Percentiles rank a stretch among this genome's conserved stretches.
Evolutionary conservation across 2,888 invertebrate genomes (phyloP).

Genomic region (Tetrapedia diversipes): DNA sequence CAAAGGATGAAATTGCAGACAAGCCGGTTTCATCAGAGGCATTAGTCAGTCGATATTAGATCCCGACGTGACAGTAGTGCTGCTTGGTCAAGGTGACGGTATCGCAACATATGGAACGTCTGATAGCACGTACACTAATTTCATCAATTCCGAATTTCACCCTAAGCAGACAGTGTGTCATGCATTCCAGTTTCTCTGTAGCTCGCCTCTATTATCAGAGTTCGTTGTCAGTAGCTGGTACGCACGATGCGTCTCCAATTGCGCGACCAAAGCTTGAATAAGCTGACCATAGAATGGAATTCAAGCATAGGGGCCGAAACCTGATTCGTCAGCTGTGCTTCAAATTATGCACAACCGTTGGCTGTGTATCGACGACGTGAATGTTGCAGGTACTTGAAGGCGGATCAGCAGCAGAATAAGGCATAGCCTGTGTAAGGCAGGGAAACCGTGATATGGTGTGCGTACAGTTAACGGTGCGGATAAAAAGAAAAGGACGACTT

Average conservation of each 20-base stretch:
- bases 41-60: slow-evolving; percentile 49
- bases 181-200: slow-evolving; percentile 49
- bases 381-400: slow-evolving; percentile 36
- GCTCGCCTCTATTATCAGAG: slow-evolving; percentile 64
- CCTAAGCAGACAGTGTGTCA: slow-evolving; percentile 47
- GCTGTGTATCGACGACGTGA: slow-evolving; percentile 30
- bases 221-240: slow-evolving; percentile 66
- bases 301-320: slow-evolving; percentile 34
- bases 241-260: slow-evolving; percentile 63
- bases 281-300: slow-evolving; percentile 63
- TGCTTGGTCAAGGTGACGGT: slow-evolving; percentile 13
- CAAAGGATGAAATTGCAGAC: slow-evolving; percentile 57
- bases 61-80: slow-evolving; percentile 36
- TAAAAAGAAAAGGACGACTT: no score
- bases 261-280: slow-evolving; percentile 60
- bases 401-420: neutral
- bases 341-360: slow-evolving; percentile 56
- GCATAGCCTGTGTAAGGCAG: slow-evolving; percentile 11
- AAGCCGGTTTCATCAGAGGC: slow-evolving; percentile 35
- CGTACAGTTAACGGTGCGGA: no score
- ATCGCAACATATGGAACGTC: slow-evolving; percentile 56
- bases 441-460: no score
- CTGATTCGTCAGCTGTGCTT: slow-evolving; percentile 18
- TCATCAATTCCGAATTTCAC: slow-evolving; percentile 65
- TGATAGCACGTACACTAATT: slow-evolving; percentile 62